Evolutionary conservation across 2,888 invertebrate species (phyloP).

Genomic region (Apamea sordens): DNA sequence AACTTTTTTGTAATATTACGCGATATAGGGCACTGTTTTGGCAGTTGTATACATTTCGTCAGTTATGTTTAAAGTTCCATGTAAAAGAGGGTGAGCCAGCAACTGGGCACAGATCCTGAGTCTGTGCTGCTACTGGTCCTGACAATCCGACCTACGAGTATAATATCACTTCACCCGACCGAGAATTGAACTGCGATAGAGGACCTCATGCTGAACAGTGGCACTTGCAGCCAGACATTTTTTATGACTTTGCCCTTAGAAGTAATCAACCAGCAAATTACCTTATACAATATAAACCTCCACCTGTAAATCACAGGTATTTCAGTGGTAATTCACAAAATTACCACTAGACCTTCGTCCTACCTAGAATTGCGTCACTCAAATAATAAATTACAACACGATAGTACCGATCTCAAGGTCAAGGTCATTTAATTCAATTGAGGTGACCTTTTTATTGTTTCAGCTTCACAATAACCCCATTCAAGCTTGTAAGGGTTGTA

Average conservation of each 20-base stretch:
- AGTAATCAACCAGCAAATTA: not conserved
- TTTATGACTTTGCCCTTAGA: not conserved
- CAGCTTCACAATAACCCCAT: conserved; percentile 10
- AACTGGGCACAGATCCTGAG: not conserved
- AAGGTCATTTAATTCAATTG: conserved; percentile 6
- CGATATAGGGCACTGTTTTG: not conserved
- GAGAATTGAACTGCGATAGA: rapidly evolving
- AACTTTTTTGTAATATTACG: not conserved
- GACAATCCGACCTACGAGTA: not conserved
- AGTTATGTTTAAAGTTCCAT: not conserved
- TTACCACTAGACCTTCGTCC: not conserved
- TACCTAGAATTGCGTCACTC: not conserved
- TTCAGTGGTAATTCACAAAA: not conserved
- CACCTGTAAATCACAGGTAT: not conserved
- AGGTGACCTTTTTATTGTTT: conserved; percentile 32
- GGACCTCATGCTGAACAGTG: not conserved
- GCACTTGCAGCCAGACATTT: not conserved
- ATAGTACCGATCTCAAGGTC: conserved; percentile 6
- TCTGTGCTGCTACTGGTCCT: not conserved
- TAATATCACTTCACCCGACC: not conserved
- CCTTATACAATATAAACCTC: too few relatives aligned
- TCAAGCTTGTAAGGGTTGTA: not conserved
- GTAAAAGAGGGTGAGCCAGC: too few relatives aligned
- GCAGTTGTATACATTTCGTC: not conserved
- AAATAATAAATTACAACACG: not conserved